Base-by-base conservation (phyloP, 1,140 invertebrate species). In the Callitettix versicolor region DNA sequence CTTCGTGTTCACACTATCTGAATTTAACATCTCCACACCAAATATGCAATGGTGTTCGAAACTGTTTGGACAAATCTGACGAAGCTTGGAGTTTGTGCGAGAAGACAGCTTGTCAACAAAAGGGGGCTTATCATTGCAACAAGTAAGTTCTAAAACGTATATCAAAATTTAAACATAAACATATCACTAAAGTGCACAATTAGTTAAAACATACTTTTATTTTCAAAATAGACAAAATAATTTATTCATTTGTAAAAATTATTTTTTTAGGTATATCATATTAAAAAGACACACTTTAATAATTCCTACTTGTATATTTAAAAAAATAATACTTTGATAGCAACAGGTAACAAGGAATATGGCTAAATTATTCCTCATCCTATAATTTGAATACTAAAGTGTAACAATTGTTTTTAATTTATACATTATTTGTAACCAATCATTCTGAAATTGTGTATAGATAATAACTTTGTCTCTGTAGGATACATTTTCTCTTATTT, bases 1-100 rank as follows among this genome's bases (percentile, higher is more conserved):
- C 58, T 40, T 80, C 70, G 15, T 88, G 86, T 60, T 73, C 74
- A 2, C 71, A 75, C 30, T 89, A 85, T 64, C 64, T 90, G 50
- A 75, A 75, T 52, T 69, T 83, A 12, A 80, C 81, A 0, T 67
- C 74, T 58, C 80, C 82, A 7, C 69, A 74, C 3, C 76, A 76
- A 53, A 69, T 90, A 24, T 93, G 91, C 66, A 85, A 93, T 68
- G 85, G 86, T 7, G 72, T 81, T 4, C 70, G 83, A 21, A 80
- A 92, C 65, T 94, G 91, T 64, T 71, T 73, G 41, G 88, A 92
- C 65, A 82, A 84, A 62, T 79, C 76, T 24, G 90, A 93, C 66
- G 90, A 93, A 68, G 75, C 78, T 55, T 76, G 76, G 0, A 65
- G 70, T 30, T 68, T 73, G 4, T 89, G 86, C 61, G 68, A 71